phyloP scores from a whole-genome alignment of 1,140 invertebrate species.

The Drosophila eugracilis region DNA sequence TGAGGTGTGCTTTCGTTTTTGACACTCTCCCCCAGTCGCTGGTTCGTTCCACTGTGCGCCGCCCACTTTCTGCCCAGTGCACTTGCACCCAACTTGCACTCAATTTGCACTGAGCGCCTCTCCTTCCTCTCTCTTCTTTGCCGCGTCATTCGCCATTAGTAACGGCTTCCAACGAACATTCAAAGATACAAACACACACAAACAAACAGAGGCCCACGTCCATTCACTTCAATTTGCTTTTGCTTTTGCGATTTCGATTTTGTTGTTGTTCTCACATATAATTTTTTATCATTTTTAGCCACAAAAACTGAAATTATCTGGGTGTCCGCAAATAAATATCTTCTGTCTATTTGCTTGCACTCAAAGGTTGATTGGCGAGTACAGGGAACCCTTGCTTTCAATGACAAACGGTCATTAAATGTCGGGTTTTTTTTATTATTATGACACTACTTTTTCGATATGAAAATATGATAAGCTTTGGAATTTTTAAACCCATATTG shows the following conservation, averaged over 20 bases:
- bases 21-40: neutral
- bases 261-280: slow-evolving; percentile 28
- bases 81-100: slow-evolving; percentile 60
- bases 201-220: slow-evolving; percentile 19
- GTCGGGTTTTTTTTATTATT: neutral
- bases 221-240: slow-evolving; percentile 63
- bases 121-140: neutral
- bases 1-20: neutral
- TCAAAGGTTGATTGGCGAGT: slow-evolving; percentile 31
- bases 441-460: neutral
- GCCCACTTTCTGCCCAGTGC: slow-evolving; percentile 44
- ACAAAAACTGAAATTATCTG: slow-evolving; percentile 51
- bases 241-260: slow-evolving; percentile 39
- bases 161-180: slow-evolving; percentile 12
- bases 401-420: slow-evolving; percentile 24
- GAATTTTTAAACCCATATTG: neutral
- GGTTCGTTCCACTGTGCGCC: slow-evolving; percentile 22
- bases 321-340: slow-evolving; percentile 29
- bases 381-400: slow-evolving; percentile 37
- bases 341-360: slow-evolving; percentile 64
- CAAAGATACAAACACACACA: slow-evolving; percentile 8
- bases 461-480: too few species aligned
- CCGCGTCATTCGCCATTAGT: slow-evolving; percentile 35
- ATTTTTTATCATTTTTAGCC: slow-evolving; percentile 50
- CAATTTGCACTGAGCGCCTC: slow-evolving; percentile 18